Base-by-base conservation (phyloP, 2,113 vertebrate genomes). In the Catharus fuscescens region DNA sequence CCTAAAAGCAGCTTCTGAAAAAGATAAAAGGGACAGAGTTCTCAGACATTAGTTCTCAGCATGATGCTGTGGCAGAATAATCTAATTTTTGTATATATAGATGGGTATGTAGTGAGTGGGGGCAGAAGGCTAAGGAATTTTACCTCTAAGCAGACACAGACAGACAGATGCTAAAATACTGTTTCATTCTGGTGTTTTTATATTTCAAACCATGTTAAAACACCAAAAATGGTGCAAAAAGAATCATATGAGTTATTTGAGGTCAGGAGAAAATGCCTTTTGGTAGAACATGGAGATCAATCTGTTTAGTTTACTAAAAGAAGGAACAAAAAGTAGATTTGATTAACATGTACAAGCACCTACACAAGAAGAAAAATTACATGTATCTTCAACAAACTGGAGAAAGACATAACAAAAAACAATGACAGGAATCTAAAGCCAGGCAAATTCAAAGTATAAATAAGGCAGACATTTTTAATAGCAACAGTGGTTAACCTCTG, bases 381-480 rank as follows among this genome's bases (percentile, higher is more conserved):
- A 48, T 24, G 23, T 61, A 78, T 52, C 53, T 82, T 91, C 61
- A 81, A 79, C 16, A 53, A 87, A 73, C 31, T 36, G 10, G 13
- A 86, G 53, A 67, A 95, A 90, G 80, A 92, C 42, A 54, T 70
- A 92, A 92, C 50, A 90, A 94, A 81, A 78, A 88, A 7, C 52
- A 81, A 40, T 45, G n/a, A 40, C 29, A 64, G 62, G 70, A 82
- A 93, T 65, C 60, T 24, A 54, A 90, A 66, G 65, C 31, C 54
- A 84, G 57, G 34, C 24, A 92, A 90, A 92, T 52, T 79, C 8
- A 7, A 83, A 93, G 45, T 24, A 64, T 64, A 87, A 83, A 56
- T 73, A 95, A 85, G 64, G 59, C 69, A 90, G 31, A 84, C 31
- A 60, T 69, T 87, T 86, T 87, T 64, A 87, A 59, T 8, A 91